Evolutionary conservation across 2,888 invertebrate genomes (phyloP), one percentile per base, ranked within the genome.

Genomic region (Xestia ashworthii): DNA sequence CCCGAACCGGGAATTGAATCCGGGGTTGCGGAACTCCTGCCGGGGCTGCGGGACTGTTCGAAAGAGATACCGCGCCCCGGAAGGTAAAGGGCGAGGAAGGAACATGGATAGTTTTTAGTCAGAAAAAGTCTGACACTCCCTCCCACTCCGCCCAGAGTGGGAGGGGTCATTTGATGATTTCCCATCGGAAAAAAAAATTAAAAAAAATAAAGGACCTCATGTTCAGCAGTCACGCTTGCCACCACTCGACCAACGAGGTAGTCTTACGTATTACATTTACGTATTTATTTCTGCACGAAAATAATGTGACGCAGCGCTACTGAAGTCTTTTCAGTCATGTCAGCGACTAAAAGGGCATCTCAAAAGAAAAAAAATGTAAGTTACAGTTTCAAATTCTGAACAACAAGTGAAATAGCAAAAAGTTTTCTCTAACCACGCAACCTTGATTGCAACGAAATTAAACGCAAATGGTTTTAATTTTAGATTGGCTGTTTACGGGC

Each of bases 391-490:
- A 38, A 22, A 38, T 32, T 64, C 16, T 38, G 16, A 70, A 71
- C 66, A 70, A 67, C 60, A 62, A 71, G 19, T 64, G 41, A 74
- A 65, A 62, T n/a, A 58, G 62, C 46, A 74, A 60, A 74, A 55
- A 71, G 14, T 41, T 48, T 71, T 46, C 3, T 62, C 44, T 16
- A 58, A 38, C 48, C 32, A 53, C 41, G 44, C 75, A 84, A 80
- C 82, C 81, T 74, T 84, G 80, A 82, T 83, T 88, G 83, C 83
- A 85, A 66, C 73, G 55, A 86, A 85, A 89, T 87, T 80, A 82
- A 78, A 82, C 64, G 81, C 89, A 89, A 90, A 90, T 89, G 89
- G 88, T 92, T 93, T 93, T 92, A 92, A 93, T 92, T 93, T 92
- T 91, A 91, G 85, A 91, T 91, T 89, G 88, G 82, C 86, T 87